phyloP scores from a whole-genome alignment of 1,140 invertebrate genomes.

The Rhizoglyphus robini region DNA sequence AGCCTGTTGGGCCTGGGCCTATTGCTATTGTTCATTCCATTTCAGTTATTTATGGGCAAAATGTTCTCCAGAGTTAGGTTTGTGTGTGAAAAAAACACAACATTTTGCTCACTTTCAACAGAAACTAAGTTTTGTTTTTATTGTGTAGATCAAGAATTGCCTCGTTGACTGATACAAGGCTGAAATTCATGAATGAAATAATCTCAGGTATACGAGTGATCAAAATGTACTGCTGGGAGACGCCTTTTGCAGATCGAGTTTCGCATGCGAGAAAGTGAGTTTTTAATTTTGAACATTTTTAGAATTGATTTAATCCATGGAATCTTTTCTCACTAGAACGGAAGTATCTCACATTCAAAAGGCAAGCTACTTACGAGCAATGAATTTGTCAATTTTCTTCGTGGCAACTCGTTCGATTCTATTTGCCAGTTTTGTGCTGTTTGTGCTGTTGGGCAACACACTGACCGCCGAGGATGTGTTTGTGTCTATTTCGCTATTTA shows the following conservation, averaged over 20 bases:
- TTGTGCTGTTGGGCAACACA: too few relatives aligned
- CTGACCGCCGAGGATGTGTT: too few relatives aligned
- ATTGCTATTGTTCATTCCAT: slow-evolving; percentile 22
- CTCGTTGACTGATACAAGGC: slow-evolving; percentile 60
- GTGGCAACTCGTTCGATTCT: slow-evolving; percentile 48
- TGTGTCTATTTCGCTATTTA: too few relatives aligned
- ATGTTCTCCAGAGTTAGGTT: slow-evolving; percentile 32
- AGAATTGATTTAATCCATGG: too few relatives aligned
- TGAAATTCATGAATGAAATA: slow-evolving; percentile 70
- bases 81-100: too few relatives aligned
- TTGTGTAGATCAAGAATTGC: too few relatives aligned
- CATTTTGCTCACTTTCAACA: too few relatives aligned
- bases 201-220: too few relatives aligned
- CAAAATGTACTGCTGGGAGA: slow-evolving; percentile 70
- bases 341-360: slow-evolving; percentile 33
- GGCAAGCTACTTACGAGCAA: too few relatives aligned
- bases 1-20: slow-evolving; percentile 12
- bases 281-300: not conserved
- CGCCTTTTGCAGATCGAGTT: slow-evolving; percentile 52
- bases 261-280: slow-evolving; percentile 37
- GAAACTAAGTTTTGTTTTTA: too few relatives aligned
- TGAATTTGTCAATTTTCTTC: slow-evolving; percentile 35
- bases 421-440: slow-evolving; percentile 53
- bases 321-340: not conserved
- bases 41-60: slow-evolving; percentile 21